These are phyloP conservation scores for Heliangelus exortis DNA, from an alignment of 2,797 vertebrate species.

Conservation along the genomic window DNA sequence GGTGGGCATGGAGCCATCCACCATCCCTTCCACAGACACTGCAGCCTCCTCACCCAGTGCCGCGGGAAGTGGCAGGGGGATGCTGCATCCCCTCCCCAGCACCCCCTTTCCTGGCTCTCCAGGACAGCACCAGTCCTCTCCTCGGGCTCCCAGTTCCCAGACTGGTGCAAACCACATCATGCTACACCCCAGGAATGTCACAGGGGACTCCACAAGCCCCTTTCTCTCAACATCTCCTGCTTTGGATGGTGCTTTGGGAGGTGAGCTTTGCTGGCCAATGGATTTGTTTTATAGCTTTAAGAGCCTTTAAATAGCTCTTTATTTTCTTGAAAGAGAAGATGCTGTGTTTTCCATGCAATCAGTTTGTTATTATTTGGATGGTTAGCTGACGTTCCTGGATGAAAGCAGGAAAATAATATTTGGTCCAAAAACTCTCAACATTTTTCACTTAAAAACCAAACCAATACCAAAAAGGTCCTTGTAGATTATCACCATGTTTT, in stretches of 20 bases:
- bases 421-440: background rate
- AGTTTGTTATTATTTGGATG: background rate
- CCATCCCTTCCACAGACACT: background rate
- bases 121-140: background rate
- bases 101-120: background rate
- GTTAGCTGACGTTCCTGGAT: conserved; percentile 2
- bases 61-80: background rate
- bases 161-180: background rate
- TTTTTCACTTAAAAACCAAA: background rate
- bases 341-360: background rate
- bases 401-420: conserved; percentile 2
- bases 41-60: background rate
- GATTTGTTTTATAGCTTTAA: background rate
- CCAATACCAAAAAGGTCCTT: background rate
- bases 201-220: background rate
- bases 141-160: background rate
- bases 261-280: background rate
- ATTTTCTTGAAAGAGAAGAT: background rate
- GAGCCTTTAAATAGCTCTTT: background rate
- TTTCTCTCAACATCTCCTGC: background rate
- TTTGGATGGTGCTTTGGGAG: fast-evolving
- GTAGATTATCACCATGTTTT: background rate
- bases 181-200: background rate
- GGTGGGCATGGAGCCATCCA: background rate
- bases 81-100: background rate